Percentiles rank a stretch among this genome's conserved stretches.
Conservation (phyloP, 2,888 invertebrate genomes). For the Sarcophaga carnaria region DNA sequence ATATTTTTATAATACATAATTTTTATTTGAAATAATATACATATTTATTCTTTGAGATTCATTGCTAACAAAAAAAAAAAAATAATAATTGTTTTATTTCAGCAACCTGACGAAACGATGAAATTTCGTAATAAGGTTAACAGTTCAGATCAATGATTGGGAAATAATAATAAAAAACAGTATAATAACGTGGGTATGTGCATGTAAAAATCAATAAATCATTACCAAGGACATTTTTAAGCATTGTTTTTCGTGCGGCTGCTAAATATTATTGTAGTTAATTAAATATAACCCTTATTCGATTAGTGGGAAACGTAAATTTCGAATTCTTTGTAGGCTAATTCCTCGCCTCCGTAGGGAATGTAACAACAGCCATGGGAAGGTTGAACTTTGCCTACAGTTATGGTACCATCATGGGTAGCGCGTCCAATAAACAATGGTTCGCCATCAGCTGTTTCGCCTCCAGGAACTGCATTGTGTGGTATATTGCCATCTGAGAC, state of each 20-base stretch:
- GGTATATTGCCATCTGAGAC: constrained; percentile 86
- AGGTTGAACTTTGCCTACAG: constrained; percentile 92
- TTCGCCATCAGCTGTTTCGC: constrained; percentile 90
- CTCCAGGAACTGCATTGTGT: constrained; percentile 88
- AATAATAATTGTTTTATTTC: too few species aligned
- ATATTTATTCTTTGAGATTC: constrained; percentile 47
- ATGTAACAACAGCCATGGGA: constrained; percentile 92
- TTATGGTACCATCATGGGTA: constrained; percentile 88
- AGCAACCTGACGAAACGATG: too few species aligned
- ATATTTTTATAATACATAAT: not conserved
- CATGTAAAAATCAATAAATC: too few species aligned
- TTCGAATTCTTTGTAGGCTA: constrained; percentile 91
- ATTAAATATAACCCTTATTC: not conserved
- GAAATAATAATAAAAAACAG: too few species aligned
- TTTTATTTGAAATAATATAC: constrained; percentile 32
- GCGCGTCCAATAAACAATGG: constrained; percentile 90
- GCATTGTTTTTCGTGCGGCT: not conserved
- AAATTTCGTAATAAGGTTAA: too few species aligned
- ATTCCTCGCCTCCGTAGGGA: constrained; percentile 90
- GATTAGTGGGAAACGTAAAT: constrained; percentile 83
- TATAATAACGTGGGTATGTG: not conserved
- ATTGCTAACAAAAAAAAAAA: constrained; percentile 14
- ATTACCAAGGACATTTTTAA: not conserved
- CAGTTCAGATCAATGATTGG: too few species aligned
- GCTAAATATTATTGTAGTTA: not conserved